These are phyloP conservation scores for Cataglyphis hispanica DNA, from an alignment of 1,140 invertebrate species.

Conservation along the genomic window DNA sequence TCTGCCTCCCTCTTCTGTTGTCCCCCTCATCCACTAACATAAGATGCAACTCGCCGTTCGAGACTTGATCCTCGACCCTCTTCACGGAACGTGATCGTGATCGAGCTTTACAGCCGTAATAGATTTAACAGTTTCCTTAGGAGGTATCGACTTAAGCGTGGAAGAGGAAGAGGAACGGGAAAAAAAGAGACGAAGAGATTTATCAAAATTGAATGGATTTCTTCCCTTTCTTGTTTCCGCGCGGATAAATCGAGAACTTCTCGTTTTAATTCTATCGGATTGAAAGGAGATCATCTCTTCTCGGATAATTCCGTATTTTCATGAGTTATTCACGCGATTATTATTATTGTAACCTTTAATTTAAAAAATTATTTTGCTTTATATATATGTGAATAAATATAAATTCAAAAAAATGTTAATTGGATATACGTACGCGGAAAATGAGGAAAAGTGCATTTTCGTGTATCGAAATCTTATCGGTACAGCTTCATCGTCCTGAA, in stretches of 20 bases:
- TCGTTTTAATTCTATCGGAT: neutral
- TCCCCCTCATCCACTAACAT: conserved; percentile 13
- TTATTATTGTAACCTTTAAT: neutral
- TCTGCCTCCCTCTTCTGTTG: neutral
- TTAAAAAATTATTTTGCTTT: neutral
- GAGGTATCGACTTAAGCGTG: conserved; percentile 49
- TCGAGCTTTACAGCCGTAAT: conserved; percentile 71
- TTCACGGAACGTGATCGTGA: conserved; percentile 67
- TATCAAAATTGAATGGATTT: conserved; percentile 36
- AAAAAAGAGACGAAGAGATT: neutral
- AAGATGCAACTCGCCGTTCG: conserved; percentile 39
- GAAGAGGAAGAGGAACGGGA: neutral
- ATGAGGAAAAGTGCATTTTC: conserved; percentile 5
- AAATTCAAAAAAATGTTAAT: no score
- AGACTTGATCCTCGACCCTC: conserved; percentile 48
- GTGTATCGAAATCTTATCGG: conserved; percentile 3
- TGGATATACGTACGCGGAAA: neutral
- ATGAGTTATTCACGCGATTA: neutral
- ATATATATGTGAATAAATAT: no score
- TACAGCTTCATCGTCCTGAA: neutral
- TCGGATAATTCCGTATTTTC: neutral
- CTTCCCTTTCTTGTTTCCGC: conserved; percentile 26
- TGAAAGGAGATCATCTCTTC: neutral
- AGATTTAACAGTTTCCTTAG: conserved; percentile 77
- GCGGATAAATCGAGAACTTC: conserved; percentile 2